Base-by-base conservation (phyloP, 2,888 invertebrate species). In the Mactromeris polynyma region DNA sequence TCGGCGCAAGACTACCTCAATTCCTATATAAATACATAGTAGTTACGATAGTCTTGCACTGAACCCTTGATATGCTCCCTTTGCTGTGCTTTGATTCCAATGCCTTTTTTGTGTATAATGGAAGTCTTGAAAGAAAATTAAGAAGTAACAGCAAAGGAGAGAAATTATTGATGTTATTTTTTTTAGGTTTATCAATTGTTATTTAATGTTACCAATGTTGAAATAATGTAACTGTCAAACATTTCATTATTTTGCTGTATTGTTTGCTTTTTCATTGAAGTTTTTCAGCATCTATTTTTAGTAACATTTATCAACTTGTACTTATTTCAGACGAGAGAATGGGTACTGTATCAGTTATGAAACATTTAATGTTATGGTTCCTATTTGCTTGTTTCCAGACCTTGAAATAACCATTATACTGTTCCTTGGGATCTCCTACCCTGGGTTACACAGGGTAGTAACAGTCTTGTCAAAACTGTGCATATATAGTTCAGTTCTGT, bases 331-430 rank as follows among this genome's bases (percentile, higher is more conserved):
- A 17, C 31, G 73, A 19, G 73, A 33, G 19, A 73, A 73, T 33
- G 73, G 73, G 73, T 73, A 73, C 73, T 33, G 73, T 73, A 73
- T 73, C 14, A 64, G 58, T 64, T 26, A 64, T 26, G 58, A 64
- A 26, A 26, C 58, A 64, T 64, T 64, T 51, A 51, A 2, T n/a
- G n/a, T 58, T 58, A 36, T 36, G 73, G 2, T 36, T 19, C 36
- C 73, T 73, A 33, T 33, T 19, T 36, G 73, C 73, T 73, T 73
- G 73, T 73, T 33, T 33, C 33, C 33, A 33, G 26, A 33, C 73
- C 73, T 73, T 73, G 73, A 33, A 73, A 73, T 73, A 36, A 73
- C 73, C 58, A 40, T 26, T 64, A n/a, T 64, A 64, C 26, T 26
- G 58, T 26, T 64, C 4, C 58, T 9, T 64, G 58, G 58, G n/a